Conservation (phyloP, 1,140 invertebrate species). For the Cepaea nemoralis region DNA sequence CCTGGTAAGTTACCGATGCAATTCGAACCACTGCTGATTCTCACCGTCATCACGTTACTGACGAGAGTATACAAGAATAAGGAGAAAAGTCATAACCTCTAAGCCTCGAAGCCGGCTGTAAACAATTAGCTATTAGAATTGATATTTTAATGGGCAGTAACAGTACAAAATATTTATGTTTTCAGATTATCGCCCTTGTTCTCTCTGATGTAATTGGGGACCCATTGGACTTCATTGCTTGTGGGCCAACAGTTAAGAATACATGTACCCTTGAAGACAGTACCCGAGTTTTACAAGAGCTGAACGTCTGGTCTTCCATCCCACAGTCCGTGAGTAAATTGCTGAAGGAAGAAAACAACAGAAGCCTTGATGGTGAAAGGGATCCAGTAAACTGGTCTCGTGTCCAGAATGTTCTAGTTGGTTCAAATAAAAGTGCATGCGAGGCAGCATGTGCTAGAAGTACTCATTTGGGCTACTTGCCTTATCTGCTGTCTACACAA, state of each 20-base stretch:
- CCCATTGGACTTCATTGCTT: constrained; percentile 91
- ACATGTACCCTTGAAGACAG: constrained; percentile 70
- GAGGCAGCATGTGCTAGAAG: constrained; percentile 76
- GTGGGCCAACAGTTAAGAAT: constrained; percentile 88
- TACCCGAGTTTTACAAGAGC: constrained; percentile 51
- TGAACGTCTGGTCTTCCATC: not conserved
- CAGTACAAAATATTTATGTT: not conserved
- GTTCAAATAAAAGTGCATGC: constrained; percentile 85
- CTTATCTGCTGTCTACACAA: constrained; percentile 78
- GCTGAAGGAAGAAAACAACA: not conserved
- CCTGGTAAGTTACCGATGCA: too few relatives aligned
- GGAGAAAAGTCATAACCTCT: too few relatives aligned
- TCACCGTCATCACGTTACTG: too few relatives aligned
- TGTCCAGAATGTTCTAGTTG: constrained; percentile 83
- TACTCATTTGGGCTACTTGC: constrained; percentile 73
- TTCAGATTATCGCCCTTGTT: constrained; percentile 85
- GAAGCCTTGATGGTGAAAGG: not conserved
- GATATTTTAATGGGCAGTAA: too few relatives aligned
- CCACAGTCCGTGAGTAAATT: not conserved
- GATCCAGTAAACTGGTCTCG: constrained; percentile 41
- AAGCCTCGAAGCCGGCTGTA: too few relatives aligned
- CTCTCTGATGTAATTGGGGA: constrained; percentile 95
- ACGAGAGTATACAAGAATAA: too few relatives aligned
- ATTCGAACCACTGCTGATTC: too few relatives aligned
- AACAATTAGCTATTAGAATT: too few relatives aligned